These are phyloP conservation scores for Zaprionus bogoriensis DNA, from an alignment of 2,888 invertebrate species.

Conservation along the genomic window DNA sequence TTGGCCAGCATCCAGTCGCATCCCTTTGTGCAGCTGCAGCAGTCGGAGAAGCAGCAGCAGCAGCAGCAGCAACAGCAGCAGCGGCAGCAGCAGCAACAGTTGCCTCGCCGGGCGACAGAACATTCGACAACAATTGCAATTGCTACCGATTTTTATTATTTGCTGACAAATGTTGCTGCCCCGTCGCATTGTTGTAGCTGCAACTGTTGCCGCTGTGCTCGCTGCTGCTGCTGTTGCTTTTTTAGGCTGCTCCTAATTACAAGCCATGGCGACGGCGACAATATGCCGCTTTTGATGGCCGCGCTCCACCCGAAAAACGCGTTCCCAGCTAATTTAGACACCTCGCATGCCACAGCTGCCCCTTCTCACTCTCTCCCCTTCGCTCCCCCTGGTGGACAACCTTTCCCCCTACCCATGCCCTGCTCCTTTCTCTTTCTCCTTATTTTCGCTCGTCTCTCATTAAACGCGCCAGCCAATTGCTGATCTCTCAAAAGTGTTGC, in stretches of 20 bases:
- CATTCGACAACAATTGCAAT: constrained; percentile 73
- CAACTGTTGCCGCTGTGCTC: constrained; percentile 8
- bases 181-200: constrained; percentile 28
- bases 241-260: constrained; percentile 66
- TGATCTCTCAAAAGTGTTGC: constrained; percentile 52
- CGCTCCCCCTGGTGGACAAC: too few relatives aligned
- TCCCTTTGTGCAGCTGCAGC: constrained; percentile 60
- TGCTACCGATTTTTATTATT: constrained; percentile 77
- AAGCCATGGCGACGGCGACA: constrained; percentile 34
- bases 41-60: constrained; percentile 4
- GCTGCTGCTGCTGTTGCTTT: constrained; percentile 31
- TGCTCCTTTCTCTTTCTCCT: background rate
- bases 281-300: constrained; percentile 68
- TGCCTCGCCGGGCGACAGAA: constrained; percentile 36
- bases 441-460: constrained; percentile 44
- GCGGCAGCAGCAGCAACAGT: constrained; percentile 14
- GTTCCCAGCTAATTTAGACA: constrained; percentile 79
- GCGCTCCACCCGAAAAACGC: constrained; percentile 67
- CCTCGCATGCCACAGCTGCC: constrained; percentile 67
- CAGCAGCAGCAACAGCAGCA: constrained; percentile 11
- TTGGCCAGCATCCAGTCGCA: constrained; percentile 52
- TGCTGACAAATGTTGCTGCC: constrained; percentile 53
- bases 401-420: too few relatives aligned
- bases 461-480: constrained; percentile 56
- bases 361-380: constrained; percentile 3